Evolutionary conservation across 1,140 invertebrate species (phyloP).

Genomic region (Trichomalopsis sarcophagae): DNA sequence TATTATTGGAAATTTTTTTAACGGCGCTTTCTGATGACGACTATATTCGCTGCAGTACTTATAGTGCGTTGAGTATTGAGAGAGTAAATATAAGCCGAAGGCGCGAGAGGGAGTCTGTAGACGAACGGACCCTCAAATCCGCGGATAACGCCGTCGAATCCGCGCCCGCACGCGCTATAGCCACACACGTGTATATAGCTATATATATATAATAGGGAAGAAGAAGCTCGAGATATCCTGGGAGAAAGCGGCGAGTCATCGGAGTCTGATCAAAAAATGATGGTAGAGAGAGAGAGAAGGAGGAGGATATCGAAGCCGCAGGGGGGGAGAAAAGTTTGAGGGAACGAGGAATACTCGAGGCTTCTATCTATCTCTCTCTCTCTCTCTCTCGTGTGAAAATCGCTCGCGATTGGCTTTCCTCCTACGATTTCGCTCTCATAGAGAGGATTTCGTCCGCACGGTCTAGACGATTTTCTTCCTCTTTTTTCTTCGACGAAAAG

Average conservation of each 20-base stretch:
- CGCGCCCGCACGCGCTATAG: not conserved
- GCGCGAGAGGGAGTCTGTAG: not conserved
- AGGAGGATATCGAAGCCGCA: conserved; percentile 12
- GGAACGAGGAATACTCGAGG: conserved; percentile 30
- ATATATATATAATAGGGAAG: conserved; percentile 29
- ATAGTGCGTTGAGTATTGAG: too few relatives aligned
- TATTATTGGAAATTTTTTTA: too few relatives aligned
- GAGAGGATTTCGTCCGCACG: not conserved
- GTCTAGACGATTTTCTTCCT: not conserved
- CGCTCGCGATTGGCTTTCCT: conserved; percentile 41
- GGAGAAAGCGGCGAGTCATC: conserved; percentile 63
- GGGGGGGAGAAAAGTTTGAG: conserved; percentile 32
- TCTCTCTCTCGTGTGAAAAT: conserved; percentile 3
- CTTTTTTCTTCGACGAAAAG: not conserved
- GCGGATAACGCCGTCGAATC: conserved; percentile 61
- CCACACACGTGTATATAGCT: not conserved
- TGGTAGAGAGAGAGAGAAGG: conserved; percentile 39
- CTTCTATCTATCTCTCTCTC: not conserved
- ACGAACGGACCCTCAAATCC: conserved; percentile 65
- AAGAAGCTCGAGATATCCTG: conserved; percentile 28
- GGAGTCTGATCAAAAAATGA: conserved; percentile 65
- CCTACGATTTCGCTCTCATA: not conserved
- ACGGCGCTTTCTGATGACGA: too few relatives aligned
- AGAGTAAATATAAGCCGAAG: conserved; percentile 53
- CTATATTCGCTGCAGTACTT: too few relatives aligned